Percentiles rank a stretch among this genome's conserved stretches.
These are phyloP conservation scores for Macrochelys suwanniensis DNA, from an alignment of 2,797 vertebrate genomes.

Conservation along the genomic window DNA sequence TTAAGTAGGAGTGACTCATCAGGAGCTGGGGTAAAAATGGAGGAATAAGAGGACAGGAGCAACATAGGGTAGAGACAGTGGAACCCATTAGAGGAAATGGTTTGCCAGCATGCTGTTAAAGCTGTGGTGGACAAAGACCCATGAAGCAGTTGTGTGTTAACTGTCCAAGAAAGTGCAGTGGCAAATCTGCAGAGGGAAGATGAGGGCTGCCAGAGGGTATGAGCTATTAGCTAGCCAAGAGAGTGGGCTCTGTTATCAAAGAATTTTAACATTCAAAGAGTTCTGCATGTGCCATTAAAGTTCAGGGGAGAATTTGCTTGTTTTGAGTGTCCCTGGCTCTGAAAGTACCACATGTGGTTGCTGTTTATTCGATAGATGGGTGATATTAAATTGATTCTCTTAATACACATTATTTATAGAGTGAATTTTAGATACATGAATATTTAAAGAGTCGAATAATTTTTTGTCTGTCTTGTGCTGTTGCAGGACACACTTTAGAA, in stretches of 20 bases:
- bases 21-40: background rate
- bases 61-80: background rate
- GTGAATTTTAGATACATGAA: background rate
- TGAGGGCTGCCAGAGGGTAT: background rate
- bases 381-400: background rate
- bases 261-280: background rate
- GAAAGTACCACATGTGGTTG: background rate
- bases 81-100: background rate
- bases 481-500: background rate
- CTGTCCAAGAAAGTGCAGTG: background rate
- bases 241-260: background rate
- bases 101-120: background rate
- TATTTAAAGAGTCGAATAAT: background rate
- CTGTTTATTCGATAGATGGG: background rate
- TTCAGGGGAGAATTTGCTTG: background rate
- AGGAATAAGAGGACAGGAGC: background rate
- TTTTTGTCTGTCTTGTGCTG: background rate
- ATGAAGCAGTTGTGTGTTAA: constrained; percentile 31
- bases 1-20: background rate
- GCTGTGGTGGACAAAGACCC: background rate
- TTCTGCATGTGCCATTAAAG: background rate
- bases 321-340: background rate
- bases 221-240: background rate
- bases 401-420: fast-evolving
- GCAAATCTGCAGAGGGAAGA: background rate